These are phyloP conservation scores for Theretra japonica DNA, from an alignment of 2,888 invertebrate genomes.

Conservation along the genomic window DNA sequence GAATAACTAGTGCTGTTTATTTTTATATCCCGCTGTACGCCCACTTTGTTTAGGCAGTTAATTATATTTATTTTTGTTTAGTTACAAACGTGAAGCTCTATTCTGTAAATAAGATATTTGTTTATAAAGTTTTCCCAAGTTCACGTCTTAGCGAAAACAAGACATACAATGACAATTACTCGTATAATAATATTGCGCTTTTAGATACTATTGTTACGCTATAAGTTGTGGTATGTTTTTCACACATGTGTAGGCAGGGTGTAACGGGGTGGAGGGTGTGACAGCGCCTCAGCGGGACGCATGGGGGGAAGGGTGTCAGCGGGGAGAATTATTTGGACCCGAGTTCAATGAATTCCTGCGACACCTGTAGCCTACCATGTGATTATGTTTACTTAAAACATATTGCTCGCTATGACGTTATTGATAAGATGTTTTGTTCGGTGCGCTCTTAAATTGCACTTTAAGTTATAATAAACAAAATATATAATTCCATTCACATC, in stretches of 20 bases:
- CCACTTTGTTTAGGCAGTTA: not conserved
- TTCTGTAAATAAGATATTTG: not conserved
- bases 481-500: not conserved
- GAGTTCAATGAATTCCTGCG: slow-evolving; percentile 69
- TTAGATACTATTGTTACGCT: not conserved
- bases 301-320: slow-evolving; percentile 43
- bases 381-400: not conserved
- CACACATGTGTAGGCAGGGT: slow-evolving; percentile 46
- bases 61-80: not conserved
- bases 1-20: not conserved
- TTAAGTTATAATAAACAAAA: not conserved
- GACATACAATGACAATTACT: not conserved
- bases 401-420: no score
- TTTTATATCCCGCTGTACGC: not conserved
- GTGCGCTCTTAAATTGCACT: not conserved
- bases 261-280: slow-evolving; percentile 65
- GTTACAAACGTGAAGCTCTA: not conserved
- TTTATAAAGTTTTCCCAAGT: no score
- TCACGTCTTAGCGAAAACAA: no score
- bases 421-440: not conserved
- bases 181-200: not conserved
- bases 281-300: slow-evolving; percentile 38
- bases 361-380: slow-evolving; percentile 59
- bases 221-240: not conserved
- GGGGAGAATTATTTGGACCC: slow-evolving; percentile 63